Conservation (phyloP, 2,113 vertebrate species). For the Brevimyrus niger region DNA sequence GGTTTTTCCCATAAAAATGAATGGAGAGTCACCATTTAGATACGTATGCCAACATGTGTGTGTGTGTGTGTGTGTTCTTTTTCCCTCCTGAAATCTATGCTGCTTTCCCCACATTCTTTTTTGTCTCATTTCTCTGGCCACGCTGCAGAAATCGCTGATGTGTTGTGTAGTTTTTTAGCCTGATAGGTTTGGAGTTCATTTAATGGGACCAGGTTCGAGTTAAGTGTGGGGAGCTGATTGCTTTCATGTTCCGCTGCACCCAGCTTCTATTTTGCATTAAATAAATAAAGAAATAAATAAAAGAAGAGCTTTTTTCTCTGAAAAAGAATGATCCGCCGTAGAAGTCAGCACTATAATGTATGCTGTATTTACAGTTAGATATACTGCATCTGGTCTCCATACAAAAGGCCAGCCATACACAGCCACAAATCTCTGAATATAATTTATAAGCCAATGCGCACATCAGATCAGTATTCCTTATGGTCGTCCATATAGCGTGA, state of each 20-base stretch:
- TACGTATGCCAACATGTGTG: not conserved
- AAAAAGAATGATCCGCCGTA: slow-evolving; percentile 27
- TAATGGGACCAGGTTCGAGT: slow-evolving; percentile 63
- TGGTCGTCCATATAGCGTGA: not conserved
- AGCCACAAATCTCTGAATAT: not conserved
- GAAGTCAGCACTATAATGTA: slow-evolving; percentile 34
- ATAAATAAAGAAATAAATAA: slow-evolving; percentile 57
- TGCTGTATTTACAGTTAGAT: slow-evolving; percentile 27
- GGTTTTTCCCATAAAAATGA: no score
- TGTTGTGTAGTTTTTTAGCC: slow-evolving; percentile 44
- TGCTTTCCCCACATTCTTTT: slow-evolving; percentile 15
- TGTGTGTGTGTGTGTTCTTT: slow-evolving; percentile 17
- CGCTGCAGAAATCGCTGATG: slow-evolving; percentile 53
- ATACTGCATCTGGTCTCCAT: slow-evolving; percentile 9
- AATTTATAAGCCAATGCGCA: slow-evolving; percentile 13
- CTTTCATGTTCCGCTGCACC: slow-evolving; percentile 64
- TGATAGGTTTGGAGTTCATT: slow-evolving; percentile 52
- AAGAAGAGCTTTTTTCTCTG: slow-evolving; percentile 26
- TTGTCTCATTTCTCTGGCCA: slow-evolving; percentile 17
- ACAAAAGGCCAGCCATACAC: slow-evolving; percentile 24
- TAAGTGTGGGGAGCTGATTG: slow-evolving; percentile 65
- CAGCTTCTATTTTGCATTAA: slow-evolving; percentile 51
- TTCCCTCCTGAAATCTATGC: slow-evolving; percentile 26
- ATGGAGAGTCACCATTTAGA: no score
- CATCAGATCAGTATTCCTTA: slow-evolving; percentile 21